Base-by-base conservation (phyloP, 2,888 invertebrate species). In the Sinotaia quadrata region DNA sequence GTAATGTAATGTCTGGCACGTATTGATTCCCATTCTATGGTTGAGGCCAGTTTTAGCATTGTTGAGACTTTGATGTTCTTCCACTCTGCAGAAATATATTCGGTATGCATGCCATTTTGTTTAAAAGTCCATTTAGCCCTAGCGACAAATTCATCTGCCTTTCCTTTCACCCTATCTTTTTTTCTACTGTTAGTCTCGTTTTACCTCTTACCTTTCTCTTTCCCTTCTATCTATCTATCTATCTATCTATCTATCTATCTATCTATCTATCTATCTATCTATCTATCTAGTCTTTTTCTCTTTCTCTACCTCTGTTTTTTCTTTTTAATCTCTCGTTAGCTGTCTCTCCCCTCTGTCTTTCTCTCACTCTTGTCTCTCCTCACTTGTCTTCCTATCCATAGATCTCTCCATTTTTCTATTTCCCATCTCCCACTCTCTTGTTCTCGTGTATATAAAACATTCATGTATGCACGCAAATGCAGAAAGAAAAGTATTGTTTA, bases 161-260 rank as follows among this genome's bases (percentile, higher is more conserved):
- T n/a, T n/a, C n/a, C n/a, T n/a, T n/a, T n/a, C n/a, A n/a, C n/a
- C n/a, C n/a, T 56, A 7, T n/a, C n/a, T 56, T 33, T 56, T 27
- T n/a, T 27, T 24, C 29, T 27, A 31, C 56, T n/a, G n/a, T 29
- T 27, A 21, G 4, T 54, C 27, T 54, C 18, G 4, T 5, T 54
- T 18, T 54, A 8, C 27, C 15, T 54, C 27, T 54, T 56, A 29
- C 33, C 33, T 33, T 29, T 57, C 57, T 57, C 36, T 36, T 33
- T 57, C 57, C 36, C 36, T 36, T 33, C 8, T 21, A 12, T 34
- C 36, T 34, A 12, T 34, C 34, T 57, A 31, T 57, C 7, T 34
- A 21, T 57, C 57, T 57, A 4, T 34, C 34, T 57, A 31, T 57
- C n/a, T 5, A 21, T 57, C 34, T 57, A 12, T 57, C n/a, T 57